Base-by-base conservation (phyloP, 2,888 invertebrate species). In the Helobdella robusta region DNA sequence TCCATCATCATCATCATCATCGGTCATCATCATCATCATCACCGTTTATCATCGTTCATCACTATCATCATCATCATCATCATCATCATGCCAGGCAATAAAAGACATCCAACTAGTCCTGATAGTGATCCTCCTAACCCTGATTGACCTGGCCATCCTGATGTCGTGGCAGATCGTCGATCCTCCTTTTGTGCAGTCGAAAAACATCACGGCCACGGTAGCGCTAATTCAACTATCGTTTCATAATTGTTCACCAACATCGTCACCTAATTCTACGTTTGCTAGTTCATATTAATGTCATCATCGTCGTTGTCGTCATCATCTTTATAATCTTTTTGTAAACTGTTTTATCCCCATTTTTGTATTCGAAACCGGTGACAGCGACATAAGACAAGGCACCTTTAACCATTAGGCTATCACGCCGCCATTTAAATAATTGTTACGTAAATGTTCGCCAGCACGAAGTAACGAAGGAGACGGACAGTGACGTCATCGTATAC, bases 31-130 rank as follows among this genome's bases (percentile, higher is more conserved):
- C 20, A 15, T 50, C n/a, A 40, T 40, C n/a, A 40, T 40, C 11
- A n/a, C 11, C 11, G n/a, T 40, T 40, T n/a, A 40, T 50, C 6
- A 6, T 15, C 28, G 28, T 28, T 18, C 5, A 28, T 2, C 18
- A 28, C 11, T 20, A 28, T 20, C 15, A 54, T 6, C 18, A 18
- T 4, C 2, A 23, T 20, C 3, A n/a, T 2, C 2, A 23, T 48
- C 23, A 3, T 11, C 15, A 15, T 15, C 40, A 48, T 2, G 4
- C 25, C 80, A 89, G 89, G 92, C 93, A 15, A 95, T 95, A 75
- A 94, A 93, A 81, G 98, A 98, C 79, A 95, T 93, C 81, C 93
- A 97, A 80, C 83, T 98, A 64, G 93, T 97, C 80, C 88, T 97
- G 86, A 91, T 98, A 52, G 94, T 98, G 4, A 92, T 91, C 0